These are phyloP conservation scores for Drosophila mimetica DNA, from an alignment of 2,888 invertebrate species.

Conservation along the genomic window DNA sequence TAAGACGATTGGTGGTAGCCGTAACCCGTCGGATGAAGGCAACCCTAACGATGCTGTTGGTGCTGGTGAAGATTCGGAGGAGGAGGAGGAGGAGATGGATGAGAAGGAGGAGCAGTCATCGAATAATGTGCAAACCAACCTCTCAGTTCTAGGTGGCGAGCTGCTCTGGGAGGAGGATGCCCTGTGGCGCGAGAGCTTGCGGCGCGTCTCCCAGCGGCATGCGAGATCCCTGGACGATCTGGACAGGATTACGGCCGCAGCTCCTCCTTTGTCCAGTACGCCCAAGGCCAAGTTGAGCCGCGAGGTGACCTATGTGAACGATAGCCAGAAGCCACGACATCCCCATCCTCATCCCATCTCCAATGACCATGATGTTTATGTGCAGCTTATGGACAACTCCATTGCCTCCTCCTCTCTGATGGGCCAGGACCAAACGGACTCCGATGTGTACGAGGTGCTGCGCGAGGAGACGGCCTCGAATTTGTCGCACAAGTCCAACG, in stretches of 20 bases:
- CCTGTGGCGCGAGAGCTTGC: conserved; percentile 91
- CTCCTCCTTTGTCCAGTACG: conserved; percentile 37
- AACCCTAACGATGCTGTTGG: conserved; percentile 33
- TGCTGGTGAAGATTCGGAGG: conserved; percentile 33
- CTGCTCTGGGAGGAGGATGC: conserved; percentile 93
- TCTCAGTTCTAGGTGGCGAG: conserved; percentile 86
- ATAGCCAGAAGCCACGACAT: conserved; percentile 86
- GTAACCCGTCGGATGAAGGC: conserved; percentile 46
- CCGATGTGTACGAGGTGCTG: conserved; percentile 83
- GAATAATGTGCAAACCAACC: conserved; percentile 66
- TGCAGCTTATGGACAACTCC: conserved; percentile 70
- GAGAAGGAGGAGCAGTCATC: conserved; percentile 20
- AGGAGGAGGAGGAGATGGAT: conserved; percentile 20
- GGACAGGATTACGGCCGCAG: conserved; percentile 85
- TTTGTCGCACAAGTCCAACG: conserved; percentile 85
- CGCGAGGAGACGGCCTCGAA: conserved; percentile 82
- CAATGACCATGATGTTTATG: conserved; percentile 83
- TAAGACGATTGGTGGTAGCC: conserved; percentile 70
- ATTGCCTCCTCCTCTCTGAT: not conserved
- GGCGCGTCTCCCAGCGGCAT: conserved; percentile 91
- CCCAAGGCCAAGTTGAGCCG: conserved; percentile 86
- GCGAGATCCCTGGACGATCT: conserved; percentile 93
- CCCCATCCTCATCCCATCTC: conserved; percentile 38
- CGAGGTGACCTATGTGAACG: conserved; percentile 92
- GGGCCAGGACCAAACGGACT: conserved; percentile 55